These are phyloP conservation scores for Cephus sareptanus DNA, from an alignment of 2,888 invertebrate genomes.

Conservation along the genomic window DNA sequence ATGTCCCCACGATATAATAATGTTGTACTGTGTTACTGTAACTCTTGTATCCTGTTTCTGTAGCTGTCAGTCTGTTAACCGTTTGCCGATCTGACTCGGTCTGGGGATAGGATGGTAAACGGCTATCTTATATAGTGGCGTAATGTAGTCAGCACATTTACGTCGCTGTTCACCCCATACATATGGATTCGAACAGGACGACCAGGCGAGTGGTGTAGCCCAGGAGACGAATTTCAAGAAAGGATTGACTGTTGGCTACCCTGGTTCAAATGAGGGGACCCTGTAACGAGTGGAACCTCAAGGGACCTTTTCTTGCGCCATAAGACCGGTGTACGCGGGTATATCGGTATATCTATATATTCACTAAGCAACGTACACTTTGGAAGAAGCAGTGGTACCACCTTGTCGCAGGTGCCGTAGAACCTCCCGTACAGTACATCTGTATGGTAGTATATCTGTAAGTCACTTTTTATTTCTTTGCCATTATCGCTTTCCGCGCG, in stretches of 20 bases:
- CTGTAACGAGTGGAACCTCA: background rate
- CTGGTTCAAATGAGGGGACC: background rate
- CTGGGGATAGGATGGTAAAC: slow-evolving; percentile 58
- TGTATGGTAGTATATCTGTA: background rate
- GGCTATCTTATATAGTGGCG: slow-evolving; percentile 61
- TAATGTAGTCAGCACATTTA: slow-evolving; percentile 65
- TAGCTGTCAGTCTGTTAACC: slow-evolving; percentile 46
- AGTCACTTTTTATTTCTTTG: background rate
- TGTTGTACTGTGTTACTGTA: background rate
- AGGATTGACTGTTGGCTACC: slow-evolving; percentile 22
- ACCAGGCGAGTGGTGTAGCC: slow-evolving; percentile 23
- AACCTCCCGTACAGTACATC: background rate
- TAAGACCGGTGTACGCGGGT: background rate
- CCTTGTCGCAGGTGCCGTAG: background rate
- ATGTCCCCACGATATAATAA: background rate
- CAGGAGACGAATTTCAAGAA: slow-evolving; percentile 47
- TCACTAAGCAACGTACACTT: background rate
- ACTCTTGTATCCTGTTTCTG: slow-evolving; percentile 2
- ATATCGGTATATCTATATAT: background rate
- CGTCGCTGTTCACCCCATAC: slow-evolving; percentile 55
- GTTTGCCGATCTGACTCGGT: slow-evolving; percentile 60
- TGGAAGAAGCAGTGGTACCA: background rate
- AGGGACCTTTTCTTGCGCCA: background rate
- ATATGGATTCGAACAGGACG: slow-evolving; percentile 52
- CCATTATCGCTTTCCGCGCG: background rate